Percentiles rank a stretch among this genome's conserved stretches.
phyloP scores from a whole-genome alignment of 2,113 vertebrate genomes.

The Myrmophylax atrothorax region DNA sequence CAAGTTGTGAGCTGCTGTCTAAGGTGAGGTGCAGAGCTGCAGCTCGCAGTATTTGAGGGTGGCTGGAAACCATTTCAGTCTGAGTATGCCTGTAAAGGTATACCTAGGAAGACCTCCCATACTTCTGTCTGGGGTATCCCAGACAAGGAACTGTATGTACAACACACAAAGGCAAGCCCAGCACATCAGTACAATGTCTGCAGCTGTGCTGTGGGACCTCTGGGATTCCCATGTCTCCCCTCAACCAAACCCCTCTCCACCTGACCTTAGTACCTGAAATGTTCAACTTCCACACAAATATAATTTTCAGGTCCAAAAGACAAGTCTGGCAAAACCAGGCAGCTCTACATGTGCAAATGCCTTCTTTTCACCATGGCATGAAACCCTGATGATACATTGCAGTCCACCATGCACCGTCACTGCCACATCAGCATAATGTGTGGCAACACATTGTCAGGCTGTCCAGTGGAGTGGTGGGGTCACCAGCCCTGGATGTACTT shows the following conservation, averaged over 20 bases:
- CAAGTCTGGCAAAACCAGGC: not conserved
- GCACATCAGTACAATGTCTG: not conserved
- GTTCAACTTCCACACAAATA: not conserved
- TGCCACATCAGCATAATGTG: fast-evolving
- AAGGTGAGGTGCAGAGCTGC: not conserved
- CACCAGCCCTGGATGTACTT: not conserved
- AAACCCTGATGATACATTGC: fast-evolving
- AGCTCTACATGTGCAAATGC: not conserved
- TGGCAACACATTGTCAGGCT: not conserved
- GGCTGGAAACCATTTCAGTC: not conserved
- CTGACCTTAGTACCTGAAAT: not conserved
- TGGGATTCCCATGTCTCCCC: not conserved
- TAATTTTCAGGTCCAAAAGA: not conserved
- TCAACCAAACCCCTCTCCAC: not conserved
- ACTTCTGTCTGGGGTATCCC: not conserved
- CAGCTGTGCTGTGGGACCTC: not conserved
- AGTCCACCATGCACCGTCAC: fast-evolving
- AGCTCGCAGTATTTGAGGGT: not conserved
- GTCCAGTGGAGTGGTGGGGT: not conserved
- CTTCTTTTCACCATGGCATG: fast-evolving
- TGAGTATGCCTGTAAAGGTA: not conserved
- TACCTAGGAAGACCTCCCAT: not conserved
- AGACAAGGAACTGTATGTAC: not conserved
- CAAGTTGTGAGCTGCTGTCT: not conserved
- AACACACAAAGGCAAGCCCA: not conserved